phyloP scores from a whole-genome alignment of 1,140 invertebrate genomes.

The Leptoteleia sp. region DNA sequence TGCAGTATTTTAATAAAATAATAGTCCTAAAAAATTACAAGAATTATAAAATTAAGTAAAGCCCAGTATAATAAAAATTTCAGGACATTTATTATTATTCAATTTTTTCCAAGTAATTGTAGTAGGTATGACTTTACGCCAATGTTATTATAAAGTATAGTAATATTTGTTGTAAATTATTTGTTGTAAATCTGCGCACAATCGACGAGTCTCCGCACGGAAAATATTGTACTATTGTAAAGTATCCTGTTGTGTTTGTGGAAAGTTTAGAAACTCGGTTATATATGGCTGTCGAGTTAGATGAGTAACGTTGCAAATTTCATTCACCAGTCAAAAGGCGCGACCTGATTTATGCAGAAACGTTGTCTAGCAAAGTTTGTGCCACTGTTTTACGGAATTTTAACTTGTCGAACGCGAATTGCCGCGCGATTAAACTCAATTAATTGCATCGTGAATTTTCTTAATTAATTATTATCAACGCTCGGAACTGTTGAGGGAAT shows the following conservation, averaged over 20 bases:
- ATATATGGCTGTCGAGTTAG: constrained; percentile 38
- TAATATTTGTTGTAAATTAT: no score
- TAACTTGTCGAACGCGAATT: constrained; percentile 6
- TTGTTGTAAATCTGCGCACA: no score
- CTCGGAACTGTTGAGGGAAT: no score
- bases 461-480: not conserved
- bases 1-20: no score
- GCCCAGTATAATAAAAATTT: no score
- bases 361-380: constrained; percentile 44
- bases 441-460: constrained; percentile 1
- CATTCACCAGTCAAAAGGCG: constrained; percentile 22
- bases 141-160: no score
- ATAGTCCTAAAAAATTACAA: no score
- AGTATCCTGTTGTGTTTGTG: constrained; percentile 53
- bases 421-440: constrained; percentile 5
- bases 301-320: constrained; percentile 42
- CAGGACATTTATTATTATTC: no score
- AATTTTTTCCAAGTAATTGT: no score
- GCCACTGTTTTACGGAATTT: constrained; percentile 34
- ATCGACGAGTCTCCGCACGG: no score
- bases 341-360: constrained; percentile 47
- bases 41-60: no score
- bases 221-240: constrained; percentile 43
- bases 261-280: constrained; percentile 43
- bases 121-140: no score